These are phyloP conservation scores for Zaprionus ornatus DNA, from an alignment of 1,140 invertebrate species.

Conservation along the genomic window DNA sequence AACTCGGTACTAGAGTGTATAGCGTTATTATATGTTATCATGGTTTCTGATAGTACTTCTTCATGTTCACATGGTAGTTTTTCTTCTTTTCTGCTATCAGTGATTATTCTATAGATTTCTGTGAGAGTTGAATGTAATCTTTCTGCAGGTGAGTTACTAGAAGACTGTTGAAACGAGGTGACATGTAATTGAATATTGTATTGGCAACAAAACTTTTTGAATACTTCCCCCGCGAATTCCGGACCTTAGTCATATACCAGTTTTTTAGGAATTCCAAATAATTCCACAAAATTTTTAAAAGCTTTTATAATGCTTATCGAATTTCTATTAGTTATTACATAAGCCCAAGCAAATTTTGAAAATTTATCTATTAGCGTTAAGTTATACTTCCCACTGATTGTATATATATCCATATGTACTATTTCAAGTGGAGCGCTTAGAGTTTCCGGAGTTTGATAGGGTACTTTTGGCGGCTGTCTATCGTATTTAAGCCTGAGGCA, in stretches of 20 bases:
- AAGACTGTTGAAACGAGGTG: background rate
- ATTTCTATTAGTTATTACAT: constrained; percentile 15
- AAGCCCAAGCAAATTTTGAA: constrained; percentile 24
- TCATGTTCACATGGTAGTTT: constrained; percentile 13
- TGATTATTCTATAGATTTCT: constrained; percentile 24
- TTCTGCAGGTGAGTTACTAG: constrained; percentile 12
- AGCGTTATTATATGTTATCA: constrained; percentile 6
- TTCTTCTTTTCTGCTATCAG: background rate
- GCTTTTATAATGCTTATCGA: background rate
- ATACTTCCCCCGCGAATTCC: background rate
- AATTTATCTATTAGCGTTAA: constrained; percentile 1
- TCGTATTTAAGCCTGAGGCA: constrained; percentile 1
- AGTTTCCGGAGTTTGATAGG: background rate
- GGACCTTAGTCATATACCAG: background rate
- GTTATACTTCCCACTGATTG: background rate
- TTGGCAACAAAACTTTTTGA: constrained; percentile 27
- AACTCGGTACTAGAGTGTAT: constrained; percentile 19
- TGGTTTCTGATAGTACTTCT: constrained; percentile 15
- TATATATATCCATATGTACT: constrained; percentile 23
- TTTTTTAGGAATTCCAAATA: background rate
- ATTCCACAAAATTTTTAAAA: background rate
- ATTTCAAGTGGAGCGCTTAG: background rate
- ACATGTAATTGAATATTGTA: constrained; percentile 13
- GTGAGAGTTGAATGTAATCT: background rate
- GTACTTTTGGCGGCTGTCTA: constrained; percentile 1